Evolutionary conservation across 2,888 invertebrate genomes (phyloP), one percentile per base, ranked within the genome.

Genomic region (Pristionchus exspectatus): DNA sequence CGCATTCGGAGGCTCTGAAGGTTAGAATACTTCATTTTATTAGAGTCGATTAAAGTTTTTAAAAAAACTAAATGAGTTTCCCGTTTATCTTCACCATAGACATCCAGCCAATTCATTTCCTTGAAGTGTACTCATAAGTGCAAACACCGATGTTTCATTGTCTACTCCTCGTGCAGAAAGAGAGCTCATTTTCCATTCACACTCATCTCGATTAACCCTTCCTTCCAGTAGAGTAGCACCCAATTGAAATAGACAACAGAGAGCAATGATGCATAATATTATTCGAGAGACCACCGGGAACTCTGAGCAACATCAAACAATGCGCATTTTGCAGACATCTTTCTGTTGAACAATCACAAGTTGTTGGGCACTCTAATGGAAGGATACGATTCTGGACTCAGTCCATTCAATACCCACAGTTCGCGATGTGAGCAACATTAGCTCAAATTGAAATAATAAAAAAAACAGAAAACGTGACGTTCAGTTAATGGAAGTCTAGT

Each of bases 371-470:
- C 86, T n/a, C 44, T 86, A 18, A 63, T 86, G 86, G 86, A 86
- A 14, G 56, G 56, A 63, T 86, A 86, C 44, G 86, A 86, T 56
- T 9, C 86, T 0, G 69, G 66, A n/a, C 24, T 86, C 10, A 86
- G 86, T 66, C 86, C 86, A n/a, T 86, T 18, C 69, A 86, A 86
- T 21, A 86, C 86, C 5, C 56, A 86, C 44, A 86, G 86, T 38
- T 1, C 7, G 3, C 27, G 24, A n/a, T 24, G 84, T 59, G 56
- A 56, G 84, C 38, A 38, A 5, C 38, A 38, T 38, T 38, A 38
- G 5, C 38, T 3, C 38, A 38, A n/a, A n/a, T n/a, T n/a, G n/a
- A n/a, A n/a, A n/a, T n/a, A n/a, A n/a, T n/a, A n/a, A 38, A 38
- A 38, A 5, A 38, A 38, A 38, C 5, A 5, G 5, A 38, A 38